phyloP scores from a whole-genome alignment of 2,888 invertebrate genomes.

The Rotaria sp. region DNA sequence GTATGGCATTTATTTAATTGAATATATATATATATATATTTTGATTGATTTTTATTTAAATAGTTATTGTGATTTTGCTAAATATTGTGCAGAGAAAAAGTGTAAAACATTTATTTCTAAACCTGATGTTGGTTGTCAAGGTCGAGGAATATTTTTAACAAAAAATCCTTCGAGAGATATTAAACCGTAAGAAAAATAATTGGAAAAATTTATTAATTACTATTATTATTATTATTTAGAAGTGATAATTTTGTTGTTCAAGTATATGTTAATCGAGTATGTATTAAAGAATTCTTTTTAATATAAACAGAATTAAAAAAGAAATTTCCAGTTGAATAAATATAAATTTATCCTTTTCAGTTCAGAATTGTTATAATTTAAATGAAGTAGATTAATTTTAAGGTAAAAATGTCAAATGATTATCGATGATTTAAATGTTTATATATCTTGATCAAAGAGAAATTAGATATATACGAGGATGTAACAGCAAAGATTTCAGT shows the following conservation, averaged over 20 bases:
- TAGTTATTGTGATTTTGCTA: constrained; percentile 52
- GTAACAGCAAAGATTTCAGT: too few species aligned
- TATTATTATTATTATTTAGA: background rate
- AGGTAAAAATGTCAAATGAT: too few species aligned
- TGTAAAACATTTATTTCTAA: constrained; percentile 75
- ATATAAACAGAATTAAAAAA: too few species aligned
- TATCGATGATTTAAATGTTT: too few species aligned
- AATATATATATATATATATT: background rate
- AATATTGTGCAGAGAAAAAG: constrained; percentile 67
- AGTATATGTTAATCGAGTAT: constrained; percentile 37
- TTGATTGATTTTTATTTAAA: background rate
- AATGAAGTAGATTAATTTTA: too few species aligned
- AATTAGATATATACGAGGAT: too few species aligned
- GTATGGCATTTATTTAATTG: constrained; percentile 60
- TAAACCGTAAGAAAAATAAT: constrained; percentile 59
- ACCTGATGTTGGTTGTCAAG: constrained; percentile 82
- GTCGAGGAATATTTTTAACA: constrained; percentile 77
- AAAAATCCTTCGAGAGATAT: constrained; percentile 69
- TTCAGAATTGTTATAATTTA: too few species aligned
- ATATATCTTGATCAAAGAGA: too few species aligned
- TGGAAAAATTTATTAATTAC: background rate
- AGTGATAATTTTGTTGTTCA: constrained; percentile 41
- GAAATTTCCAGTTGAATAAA: too few species aligned
- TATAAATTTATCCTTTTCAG: too few species aligned
- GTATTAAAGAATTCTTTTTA: background rate